A percentile compares a stretch with the other conserved stretches of the same genome.
Conservation (phyloP, 2,113 vertebrate species). For the Strix uralensis region DNA sequence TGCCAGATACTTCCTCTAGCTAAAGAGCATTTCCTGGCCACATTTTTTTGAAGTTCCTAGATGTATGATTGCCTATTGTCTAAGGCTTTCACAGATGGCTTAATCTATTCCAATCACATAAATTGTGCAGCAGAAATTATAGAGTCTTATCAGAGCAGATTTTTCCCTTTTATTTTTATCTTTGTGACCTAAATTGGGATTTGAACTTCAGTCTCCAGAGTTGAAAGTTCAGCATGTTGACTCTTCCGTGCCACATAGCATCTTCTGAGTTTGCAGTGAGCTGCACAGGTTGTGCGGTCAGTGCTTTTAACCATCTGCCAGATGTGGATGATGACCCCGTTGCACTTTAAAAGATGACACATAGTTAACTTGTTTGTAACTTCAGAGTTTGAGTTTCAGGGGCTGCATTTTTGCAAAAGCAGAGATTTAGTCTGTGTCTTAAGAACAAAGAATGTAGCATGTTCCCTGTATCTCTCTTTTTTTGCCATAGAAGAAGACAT, state of each 20-base stretch:
- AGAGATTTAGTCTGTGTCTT: background rate
- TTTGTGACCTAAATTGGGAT: conserved; percentile 49
- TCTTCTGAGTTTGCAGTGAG: background rate
- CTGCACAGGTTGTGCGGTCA: background rate
- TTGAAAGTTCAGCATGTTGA: conserved; percentile 9
- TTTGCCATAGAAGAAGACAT: background rate
- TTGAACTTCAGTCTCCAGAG: conserved; percentile 18
- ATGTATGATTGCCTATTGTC: conserved; percentile 70
- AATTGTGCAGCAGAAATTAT: conserved; percentile 26
- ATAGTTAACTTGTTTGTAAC: background rate
- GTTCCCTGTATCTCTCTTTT: background rate
- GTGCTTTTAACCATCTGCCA: background rate
- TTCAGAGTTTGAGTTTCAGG: background rate
- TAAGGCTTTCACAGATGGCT: conserved; percentile 56
- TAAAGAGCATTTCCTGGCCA: conserved; percentile 64
- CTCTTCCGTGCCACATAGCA: background rate
- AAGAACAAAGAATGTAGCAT: background rate
- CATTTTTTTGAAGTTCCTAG: conserved; percentile 63
- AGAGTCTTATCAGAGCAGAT: conserved; percentile 28
- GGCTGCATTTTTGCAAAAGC: background rate
- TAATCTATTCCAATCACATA: conserved; percentile 53
- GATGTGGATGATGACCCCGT: background rate
- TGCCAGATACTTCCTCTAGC: conserved; percentile 65
- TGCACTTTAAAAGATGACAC: background rate
- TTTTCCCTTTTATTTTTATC: conserved; percentile 59